These are phyloP conservation scores for Tauraco erythrolophus DNA, from an alignment of 2,113 vertebrate genomes.

Conservation along the genomic window DNA sequence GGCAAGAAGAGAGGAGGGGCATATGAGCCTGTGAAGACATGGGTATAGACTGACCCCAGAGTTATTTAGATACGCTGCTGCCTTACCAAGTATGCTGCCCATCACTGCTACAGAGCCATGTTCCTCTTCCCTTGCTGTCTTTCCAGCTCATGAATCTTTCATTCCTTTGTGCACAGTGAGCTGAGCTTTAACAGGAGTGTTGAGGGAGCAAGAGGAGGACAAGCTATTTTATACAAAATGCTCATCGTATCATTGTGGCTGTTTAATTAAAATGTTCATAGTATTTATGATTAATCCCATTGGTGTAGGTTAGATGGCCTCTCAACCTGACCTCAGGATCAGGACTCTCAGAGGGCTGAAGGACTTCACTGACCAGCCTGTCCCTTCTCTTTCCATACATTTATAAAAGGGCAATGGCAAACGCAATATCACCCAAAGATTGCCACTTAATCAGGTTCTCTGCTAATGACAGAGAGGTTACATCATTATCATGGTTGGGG, in stretches of 20 bases:
- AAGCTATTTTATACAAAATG: neutral
- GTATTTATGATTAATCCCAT: neutral
- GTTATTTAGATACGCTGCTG: neutral
- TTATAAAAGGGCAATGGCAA: neutral
- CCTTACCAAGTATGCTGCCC: neutral
- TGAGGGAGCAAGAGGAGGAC: neutral
- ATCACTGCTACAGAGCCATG: neutral
- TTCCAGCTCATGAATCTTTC: slow-evolving; percentile 32
- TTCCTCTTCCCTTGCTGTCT: neutral
- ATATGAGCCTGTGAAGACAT: neutral
- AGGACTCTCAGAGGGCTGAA: neutral
- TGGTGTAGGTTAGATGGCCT: neutral
- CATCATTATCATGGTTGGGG: neutral
- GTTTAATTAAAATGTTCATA: slow-evolving; percentile 6
- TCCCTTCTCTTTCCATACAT: neutral
- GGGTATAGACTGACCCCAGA: neutral
- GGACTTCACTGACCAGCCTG: neutral
- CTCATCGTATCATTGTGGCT: neutral
- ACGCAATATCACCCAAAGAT: neutral
- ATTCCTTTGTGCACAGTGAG: neutral
- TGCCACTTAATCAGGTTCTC: neutral
- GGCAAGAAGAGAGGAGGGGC: neutral
- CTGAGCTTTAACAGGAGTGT: neutral
- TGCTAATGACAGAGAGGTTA: neutral
- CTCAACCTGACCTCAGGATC: neutral